Evolutionary conservation across 2,888 invertebrate species (phyloP), one percentile per base, ranked within the genome.

Genomic region (Melangyna quadrimaculata): DNA sequence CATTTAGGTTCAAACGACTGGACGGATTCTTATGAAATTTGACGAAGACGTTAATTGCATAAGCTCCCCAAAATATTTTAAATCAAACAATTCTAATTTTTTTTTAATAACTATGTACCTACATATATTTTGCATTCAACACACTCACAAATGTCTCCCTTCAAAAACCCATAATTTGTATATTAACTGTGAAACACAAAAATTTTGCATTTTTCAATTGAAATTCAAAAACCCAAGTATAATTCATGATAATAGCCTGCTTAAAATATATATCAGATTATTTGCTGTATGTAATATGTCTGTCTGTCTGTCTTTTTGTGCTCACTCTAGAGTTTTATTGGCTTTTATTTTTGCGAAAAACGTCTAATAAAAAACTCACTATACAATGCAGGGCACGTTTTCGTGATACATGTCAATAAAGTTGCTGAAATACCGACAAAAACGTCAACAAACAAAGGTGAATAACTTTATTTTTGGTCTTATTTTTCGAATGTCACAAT

Each of bases 371-470:
- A 37, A 22, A 14, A 29, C 22, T 19, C 32, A 69, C 69, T 79
- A 27, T 53, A 35, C 14, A 57, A 79, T 84, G 79, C 84, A 43
- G 57, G 55, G 61, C 84, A 84, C 84, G 84, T 84, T 69, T 61
- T 72, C 72, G 61, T 71, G 75, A 79, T 84, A 80, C 75, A 84
- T 84, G 84, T 72, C 84, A 80, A 84, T 80, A 84, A 80, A 80
- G 80, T 55, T n/a, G n/a, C 71, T 27, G 53, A 59, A 55, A 48
- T 29, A 14, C 65, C 37, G 12, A 61, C 35, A 22, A 45, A 71
- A 78, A 59, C 22, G 35, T 29, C 65, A 67, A 71, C 71, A 57
- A 75, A 29, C 43, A 69, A 67, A 75, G 84, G 75, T 84, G 51
- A 74, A 75, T 72, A 84, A 75, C 83, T 78, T 27, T 63, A 0